Conservation (phyloP, 2,797 vertebrate species). For the Cuniculus paca region DNA sequence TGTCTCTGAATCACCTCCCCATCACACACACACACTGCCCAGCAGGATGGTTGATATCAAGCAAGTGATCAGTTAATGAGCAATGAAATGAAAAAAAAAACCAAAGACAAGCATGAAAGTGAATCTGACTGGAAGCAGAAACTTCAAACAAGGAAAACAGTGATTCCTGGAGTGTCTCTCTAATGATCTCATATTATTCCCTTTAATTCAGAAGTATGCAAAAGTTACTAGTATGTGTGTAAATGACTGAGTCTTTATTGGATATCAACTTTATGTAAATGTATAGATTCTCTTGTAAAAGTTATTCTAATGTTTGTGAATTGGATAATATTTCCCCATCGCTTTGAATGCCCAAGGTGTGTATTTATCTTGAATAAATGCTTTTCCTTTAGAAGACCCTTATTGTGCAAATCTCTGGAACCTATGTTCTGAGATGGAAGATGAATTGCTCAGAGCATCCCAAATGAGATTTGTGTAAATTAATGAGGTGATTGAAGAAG, state of each 20-base stretch:
- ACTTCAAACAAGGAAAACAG: conserved; percentile 39
- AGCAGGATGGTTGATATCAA: conserved; percentile 9
- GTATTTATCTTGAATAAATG: not conserved
- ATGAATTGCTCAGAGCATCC: not conserved
- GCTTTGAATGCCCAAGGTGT: not conserved
- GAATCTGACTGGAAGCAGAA: conserved; percentile 35
- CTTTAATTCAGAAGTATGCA: conserved; percentile 21
- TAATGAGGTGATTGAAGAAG: not conserved
- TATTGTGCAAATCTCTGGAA: not conserved
- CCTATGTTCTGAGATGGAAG: not conserved
- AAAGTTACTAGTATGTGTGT: not conserved
- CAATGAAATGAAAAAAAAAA: conserved; percentile 59
- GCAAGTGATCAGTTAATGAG: conserved; percentile 40
- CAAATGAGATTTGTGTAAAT: not conserved
- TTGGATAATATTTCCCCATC: not conserved
- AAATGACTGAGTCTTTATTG: not conserved
- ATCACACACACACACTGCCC: not conserved
- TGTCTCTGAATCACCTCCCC: not conserved
- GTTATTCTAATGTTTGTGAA: not conserved
- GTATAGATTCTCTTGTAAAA: not conserved
- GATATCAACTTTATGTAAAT: not conserved
- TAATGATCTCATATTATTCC: not conserved
- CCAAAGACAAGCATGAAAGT: conserved; percentile 46
- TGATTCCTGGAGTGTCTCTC: conserved; percentile 3
- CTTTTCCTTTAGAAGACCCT: not conserved